These are phyloP conservation scores for Clusia tigrina DNA, from an alignment of 2,888 invertebrate species.

Conservation along the genomic window DNA sequence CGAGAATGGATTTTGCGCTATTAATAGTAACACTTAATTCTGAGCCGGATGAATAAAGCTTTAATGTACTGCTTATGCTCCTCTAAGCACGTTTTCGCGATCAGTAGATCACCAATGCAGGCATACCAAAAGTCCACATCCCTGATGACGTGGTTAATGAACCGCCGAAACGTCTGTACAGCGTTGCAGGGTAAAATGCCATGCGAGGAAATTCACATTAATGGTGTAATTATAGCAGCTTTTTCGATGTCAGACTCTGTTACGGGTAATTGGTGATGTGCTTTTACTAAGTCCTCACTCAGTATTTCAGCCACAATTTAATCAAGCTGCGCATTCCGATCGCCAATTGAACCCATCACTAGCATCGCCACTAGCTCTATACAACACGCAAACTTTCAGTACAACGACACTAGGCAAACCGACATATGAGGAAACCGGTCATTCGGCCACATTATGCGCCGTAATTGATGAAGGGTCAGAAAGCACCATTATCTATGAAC, in stretches of 20 bases:
- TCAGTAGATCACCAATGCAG: conserved; percentile 50
- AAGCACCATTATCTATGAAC: too few species aligned
- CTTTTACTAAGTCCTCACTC: conserved; percentile 45
- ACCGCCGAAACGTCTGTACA: conserved; percentile 57
- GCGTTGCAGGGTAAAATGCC: conserved; percentile 50
- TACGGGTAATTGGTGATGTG: conserved; percentile 58
- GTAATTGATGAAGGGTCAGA: too few species aligned
- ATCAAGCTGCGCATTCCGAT: too few species aligned
- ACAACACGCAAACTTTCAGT: too few species aligned
- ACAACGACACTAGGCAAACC: too few species aligned
- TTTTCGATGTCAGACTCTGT: conserved; percentile 50
- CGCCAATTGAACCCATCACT: too few species aligned
- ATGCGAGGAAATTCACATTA: conserved; percentile 52
- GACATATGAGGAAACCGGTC: too few species aligned
- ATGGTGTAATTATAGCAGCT: conserved; percentile 55
- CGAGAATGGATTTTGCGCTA: conserved; percentile 35
- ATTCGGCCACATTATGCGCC: too few species aligned
- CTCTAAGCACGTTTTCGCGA: conserved; percentile 36
- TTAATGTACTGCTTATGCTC: conserved; percentile 38
- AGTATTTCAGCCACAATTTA: too few species aligned
- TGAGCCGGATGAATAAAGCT: conserved; percentile 35
- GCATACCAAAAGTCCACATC: conserved; percentile 41
- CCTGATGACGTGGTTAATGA: conserved; percentile 36
- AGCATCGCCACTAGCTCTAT: too few species aligned
- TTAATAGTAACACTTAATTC: conserved; percentile 41